phyloP scores from a whole-genome alignment of 2,888 invertebrate genomes.

The Sinohyriopsis cumingii region DNA sequence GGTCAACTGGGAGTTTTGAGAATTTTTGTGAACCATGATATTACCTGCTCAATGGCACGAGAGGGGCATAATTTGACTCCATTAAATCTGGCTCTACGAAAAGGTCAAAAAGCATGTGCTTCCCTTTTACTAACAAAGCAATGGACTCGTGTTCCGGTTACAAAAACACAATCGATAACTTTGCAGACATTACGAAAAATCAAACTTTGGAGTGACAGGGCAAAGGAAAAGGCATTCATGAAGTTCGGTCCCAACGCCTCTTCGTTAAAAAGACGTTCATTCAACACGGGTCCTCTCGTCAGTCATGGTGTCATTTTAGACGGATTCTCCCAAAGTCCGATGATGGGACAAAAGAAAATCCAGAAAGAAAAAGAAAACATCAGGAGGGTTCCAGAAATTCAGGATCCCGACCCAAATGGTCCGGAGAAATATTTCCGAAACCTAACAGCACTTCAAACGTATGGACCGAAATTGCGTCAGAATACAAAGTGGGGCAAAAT shows the following conservation, averaged over 20 bases:
- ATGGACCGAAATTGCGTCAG: constrained; percentile 41
- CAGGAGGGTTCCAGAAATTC: constrained; percentile 36
- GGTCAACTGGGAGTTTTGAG: constrained; percentile 66
- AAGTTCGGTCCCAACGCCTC: constrained; percentile 63
- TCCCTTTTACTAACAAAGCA: constrained; percentile 70
- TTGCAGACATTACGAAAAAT: constrained; percentile 63
- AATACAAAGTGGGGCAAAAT: constrained; percentile 53
- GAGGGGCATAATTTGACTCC: constrained; percentile 67
- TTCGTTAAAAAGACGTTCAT: constrained; percentile 51
- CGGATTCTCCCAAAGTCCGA: constrained; percentile 60
- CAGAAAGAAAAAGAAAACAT: constrained; percentile 28
- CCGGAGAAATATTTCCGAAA: constrained; percentile 63
- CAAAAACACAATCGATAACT: constrained; percentile 56
- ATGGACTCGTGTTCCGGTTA: constrained; percentile 67
- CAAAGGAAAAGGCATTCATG: constrained; percentile 62
- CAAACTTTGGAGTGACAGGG: constrained; percentile 65
- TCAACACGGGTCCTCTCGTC: constrained; percentile 55
- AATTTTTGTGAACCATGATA: constrained; percentile 66
- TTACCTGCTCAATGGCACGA: constrained; percentile 64
- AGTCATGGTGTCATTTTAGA: constrained; percentile 63
- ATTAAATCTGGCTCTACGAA: constrained; percentile 66
- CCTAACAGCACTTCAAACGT: constrained; percentile 41
- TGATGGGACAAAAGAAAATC: constrained; percentile 56
- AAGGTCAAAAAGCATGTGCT: constrained; percentile 65
- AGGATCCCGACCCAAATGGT: constrained; percentile 40